Conservation (phyloP, 2,888 invertebrate species). For the Hirtodrosophila cameraria region DNA sequence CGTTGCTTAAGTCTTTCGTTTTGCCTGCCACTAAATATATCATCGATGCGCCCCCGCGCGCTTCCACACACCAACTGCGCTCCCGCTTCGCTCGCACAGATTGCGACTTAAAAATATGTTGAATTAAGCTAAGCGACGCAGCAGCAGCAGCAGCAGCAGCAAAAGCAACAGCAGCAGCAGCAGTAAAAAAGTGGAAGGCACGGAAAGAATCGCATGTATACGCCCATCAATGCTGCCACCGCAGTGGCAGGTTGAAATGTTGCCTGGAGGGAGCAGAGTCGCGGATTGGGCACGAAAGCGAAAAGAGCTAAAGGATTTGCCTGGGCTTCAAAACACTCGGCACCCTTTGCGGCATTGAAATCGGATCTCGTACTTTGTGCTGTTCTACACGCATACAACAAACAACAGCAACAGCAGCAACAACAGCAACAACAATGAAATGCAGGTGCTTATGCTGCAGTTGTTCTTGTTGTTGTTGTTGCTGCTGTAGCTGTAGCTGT, state of each 20-base stretch:
- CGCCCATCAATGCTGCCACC: slow-evolving; percentile 81
- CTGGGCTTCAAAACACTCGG: slow-evolving; percentile 11
- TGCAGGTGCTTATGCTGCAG: slow-evolving; percentile 68
- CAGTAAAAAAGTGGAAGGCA: slow-evolving; percentile 61
- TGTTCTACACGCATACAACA: slow-evolving; percentile 80
- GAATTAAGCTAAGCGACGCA: slow-evolving; percentile 77
- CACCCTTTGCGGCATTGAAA: slow-evolving; percentile 69
- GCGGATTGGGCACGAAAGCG: slow-evolving; percentile 80
- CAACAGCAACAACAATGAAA: slow-evolving; percentile 44
- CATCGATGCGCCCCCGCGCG: slow-evolving; percentile 67
- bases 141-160: slow-evolving; percentile 33
- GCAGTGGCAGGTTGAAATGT: slow-evolving; percentile 81
- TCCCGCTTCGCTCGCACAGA: slow-evolving; percentile 27
- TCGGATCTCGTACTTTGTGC: slow-evolving; percentile 78
- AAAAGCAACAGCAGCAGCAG: slow-evolving; percentile 32
- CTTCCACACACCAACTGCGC: neutral
- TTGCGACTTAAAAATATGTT: slow-evolving; percentile 72
- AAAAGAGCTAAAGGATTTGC: slow-evolving; percentile 62
- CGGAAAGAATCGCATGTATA: slow-evolving; percentile 80
- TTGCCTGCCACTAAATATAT: slow-evolving; percentile 78
- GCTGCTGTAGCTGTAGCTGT: slow-evolving; percentile 1
- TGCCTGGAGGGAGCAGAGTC: slow-evolving; percentile 61
- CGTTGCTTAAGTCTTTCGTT: slow-evolving; percentile 78
- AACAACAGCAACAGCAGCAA: slow-evolving; percentile 52
- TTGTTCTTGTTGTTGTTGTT: slow-evolving; percentile 25